Percentiles rank a stretch among this genome's conserved stretches.
These are phyloP conservation scores for Drosophila sordidula DNA, from an alignment of 2,888 invertebrate genomes.

Conservation along the genomic window DNA sequence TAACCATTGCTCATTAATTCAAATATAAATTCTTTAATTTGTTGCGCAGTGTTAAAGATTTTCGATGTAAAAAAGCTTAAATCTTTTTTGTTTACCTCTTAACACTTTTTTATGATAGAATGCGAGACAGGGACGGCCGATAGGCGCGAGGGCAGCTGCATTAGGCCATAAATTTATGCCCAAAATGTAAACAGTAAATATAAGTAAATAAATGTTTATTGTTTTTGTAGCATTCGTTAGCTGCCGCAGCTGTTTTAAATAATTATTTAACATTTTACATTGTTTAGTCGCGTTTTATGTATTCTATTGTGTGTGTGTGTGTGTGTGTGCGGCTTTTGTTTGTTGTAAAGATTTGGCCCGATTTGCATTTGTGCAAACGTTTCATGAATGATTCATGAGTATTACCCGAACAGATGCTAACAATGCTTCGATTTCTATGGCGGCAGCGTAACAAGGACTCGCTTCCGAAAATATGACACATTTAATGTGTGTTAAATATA, in stretches of 20 bases:
- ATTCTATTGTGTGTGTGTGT: background rate
- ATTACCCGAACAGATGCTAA: constrained; percentile 66
- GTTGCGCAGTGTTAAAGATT: background rate
- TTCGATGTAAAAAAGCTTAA: background rate
- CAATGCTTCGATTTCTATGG: constrained; percentile 55
- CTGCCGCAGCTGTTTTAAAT: constrained; percentile 58
- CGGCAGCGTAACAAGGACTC: constrained; percentile 25
- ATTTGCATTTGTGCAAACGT: constrained; percentile 77
- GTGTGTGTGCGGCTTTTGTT: constrained; percentile 50
- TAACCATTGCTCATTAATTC: too few species aligned
- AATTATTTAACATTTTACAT: constrained; percentile 79
- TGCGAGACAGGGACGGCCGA: background rate
- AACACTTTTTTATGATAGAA: background rate
- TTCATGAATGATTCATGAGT: constrained; percentile 78
- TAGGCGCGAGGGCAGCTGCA: constrained; percentile 51
- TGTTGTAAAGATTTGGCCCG: constrained; percentile 73
- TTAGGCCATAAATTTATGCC: constrained; percentile 70
- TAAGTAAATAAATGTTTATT: constrained; percentile 71
- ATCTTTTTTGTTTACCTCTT: background rate
- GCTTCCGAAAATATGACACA: constrained; percentile 28
- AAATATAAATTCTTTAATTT: background rate
- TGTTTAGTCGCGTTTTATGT: constrained; percentile 64
- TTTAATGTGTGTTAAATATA: background rate
- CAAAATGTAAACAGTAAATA: constrained; percentile 76
- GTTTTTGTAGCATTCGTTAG: constrained; percentile 40